phyloP scores from a whole-genome alignment of 2,113 vertebrate species.

The Corynorhinus townsendii region DNA sequence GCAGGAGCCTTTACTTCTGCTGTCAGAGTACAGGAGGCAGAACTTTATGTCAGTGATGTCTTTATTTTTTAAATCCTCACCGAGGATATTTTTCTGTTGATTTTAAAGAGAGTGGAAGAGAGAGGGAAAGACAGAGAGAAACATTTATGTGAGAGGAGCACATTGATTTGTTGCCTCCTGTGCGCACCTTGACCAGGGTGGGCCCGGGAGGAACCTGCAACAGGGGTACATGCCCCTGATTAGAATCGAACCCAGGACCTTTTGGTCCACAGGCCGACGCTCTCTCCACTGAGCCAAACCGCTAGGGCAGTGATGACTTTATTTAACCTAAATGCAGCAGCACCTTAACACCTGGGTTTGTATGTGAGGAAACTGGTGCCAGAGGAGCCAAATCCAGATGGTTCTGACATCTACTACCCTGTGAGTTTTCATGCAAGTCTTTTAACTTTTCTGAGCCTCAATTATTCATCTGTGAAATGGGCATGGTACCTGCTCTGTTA shows the following conservation, averaged over 20 bases:
- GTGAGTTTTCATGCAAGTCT: neutral
- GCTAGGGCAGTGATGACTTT: neutral
- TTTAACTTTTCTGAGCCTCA: neutral
- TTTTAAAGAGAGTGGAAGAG: no score
- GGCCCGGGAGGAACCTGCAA: no score
- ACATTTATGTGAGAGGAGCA: no score
- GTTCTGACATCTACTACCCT: neutral
- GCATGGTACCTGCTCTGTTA: neutral
- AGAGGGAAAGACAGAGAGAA: no score
- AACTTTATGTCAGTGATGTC: neutral
- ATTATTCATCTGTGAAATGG: neutral
- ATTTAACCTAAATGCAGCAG: neutral
- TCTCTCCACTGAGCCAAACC: no score
- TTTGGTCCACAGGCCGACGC: no score
- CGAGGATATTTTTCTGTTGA: no score
- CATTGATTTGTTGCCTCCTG: no score
- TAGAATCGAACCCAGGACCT: no score
- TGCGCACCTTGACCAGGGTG: no score
- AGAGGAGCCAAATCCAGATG: neutral
- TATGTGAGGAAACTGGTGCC: neutral
- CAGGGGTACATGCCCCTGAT: no score
- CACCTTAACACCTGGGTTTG: neutral
- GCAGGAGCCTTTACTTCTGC: neutral
- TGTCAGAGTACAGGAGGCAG: neutral
- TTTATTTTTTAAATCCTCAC: neutral